Evolutionary conservation across 2,797 vertebrate genomes (phyloP).

Genomic region (Enteromius anoplus): DNA sequence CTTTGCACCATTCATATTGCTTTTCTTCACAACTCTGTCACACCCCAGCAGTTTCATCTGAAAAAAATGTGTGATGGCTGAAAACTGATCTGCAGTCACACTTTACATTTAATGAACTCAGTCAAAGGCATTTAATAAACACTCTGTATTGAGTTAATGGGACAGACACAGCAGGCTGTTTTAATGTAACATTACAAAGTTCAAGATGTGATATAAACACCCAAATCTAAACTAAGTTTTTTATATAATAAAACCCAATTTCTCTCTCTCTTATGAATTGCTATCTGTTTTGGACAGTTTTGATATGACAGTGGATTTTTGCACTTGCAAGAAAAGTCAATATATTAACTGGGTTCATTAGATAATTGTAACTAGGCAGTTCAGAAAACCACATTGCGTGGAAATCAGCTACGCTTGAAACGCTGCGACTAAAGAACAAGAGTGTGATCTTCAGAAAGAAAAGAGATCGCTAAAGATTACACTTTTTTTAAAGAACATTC

Average conservation of each 20-base stretch:
- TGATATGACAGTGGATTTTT: background rate
- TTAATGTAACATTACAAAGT: background rate
- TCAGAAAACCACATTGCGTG: slow-evolving; percentile 12
- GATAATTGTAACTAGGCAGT: background rate
- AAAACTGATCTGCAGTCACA: background rate
- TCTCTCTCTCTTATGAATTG: background rate
- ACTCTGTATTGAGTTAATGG: background rate
- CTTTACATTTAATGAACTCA: background rate
- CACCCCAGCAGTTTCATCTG: slow-evolving; percentile 64
- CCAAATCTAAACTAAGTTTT: background rate
- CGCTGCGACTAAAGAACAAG: background rate
- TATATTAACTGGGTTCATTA: too few relatives aligned
- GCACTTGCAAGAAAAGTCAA: too few relatives aligned
- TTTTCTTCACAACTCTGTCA: slow-evolving; percentile 65
- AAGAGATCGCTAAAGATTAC: slow-evolving; percentile 2
- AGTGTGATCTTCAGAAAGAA: background rate
- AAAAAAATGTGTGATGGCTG: slow-evolving; percentile 29
- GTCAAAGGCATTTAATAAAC: background rate
- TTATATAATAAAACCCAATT: background rate
- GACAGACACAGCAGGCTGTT: background rate
- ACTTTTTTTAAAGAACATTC: background rate
- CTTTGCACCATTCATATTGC: slow-evolving; percentile 82
- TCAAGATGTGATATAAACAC: background rate
- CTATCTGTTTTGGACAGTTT: background rate
- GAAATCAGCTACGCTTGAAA: slow-evolving; percentile 2